Conservation (phyloP, 2,888 invertebrate genomes). For the Apamea anceps region DNA sequence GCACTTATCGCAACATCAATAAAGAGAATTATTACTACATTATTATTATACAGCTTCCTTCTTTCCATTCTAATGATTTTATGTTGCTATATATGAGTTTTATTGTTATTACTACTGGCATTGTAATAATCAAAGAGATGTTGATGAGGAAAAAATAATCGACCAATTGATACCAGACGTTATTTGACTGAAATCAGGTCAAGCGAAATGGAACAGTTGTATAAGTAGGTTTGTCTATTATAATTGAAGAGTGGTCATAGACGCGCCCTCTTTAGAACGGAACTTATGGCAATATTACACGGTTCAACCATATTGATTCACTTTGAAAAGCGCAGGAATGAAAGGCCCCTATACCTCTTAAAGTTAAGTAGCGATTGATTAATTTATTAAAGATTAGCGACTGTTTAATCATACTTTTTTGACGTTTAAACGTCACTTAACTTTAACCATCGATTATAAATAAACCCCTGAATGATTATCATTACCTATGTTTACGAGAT, state of each 20-base stretch:
- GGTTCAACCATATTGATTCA: not conserved
- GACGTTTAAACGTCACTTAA: too few species aligned
- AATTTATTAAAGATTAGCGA: too few species aligned
- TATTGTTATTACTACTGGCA: conserved; percentile 31
- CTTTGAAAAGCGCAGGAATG: not conserved
- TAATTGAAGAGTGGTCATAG: conserved; percentile 5
- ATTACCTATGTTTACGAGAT: not conserved
- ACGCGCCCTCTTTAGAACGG: not conserved
- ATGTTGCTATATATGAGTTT: conserved; percentile 39
- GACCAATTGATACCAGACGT: conserved; percentile 25
- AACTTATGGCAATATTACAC: not conserved
- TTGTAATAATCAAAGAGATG: conserved; percentile 39
- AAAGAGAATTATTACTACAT: conserved; percentile 26
- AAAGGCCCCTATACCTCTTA: not conserved
- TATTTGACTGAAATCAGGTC: conserved; percentile 27
- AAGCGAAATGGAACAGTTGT: conserved; percentile 29
- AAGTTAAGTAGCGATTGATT: too few species aligned
- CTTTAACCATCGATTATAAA: too few species aligned
- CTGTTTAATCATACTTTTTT: too few species aligned
- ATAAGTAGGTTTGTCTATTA: conserved; percentile 40
- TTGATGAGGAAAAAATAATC: conserved; percentile 14
- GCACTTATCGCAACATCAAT: conserved; percentile 22
- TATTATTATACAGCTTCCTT: conserved; percentile 15
- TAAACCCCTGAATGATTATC: not conserved
- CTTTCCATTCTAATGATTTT: conserved; percentile 39